phyloP scores from a whole-genome alignment of 2,113 vertebrate genomes.

The Heterocephalus glaber region DNA sequence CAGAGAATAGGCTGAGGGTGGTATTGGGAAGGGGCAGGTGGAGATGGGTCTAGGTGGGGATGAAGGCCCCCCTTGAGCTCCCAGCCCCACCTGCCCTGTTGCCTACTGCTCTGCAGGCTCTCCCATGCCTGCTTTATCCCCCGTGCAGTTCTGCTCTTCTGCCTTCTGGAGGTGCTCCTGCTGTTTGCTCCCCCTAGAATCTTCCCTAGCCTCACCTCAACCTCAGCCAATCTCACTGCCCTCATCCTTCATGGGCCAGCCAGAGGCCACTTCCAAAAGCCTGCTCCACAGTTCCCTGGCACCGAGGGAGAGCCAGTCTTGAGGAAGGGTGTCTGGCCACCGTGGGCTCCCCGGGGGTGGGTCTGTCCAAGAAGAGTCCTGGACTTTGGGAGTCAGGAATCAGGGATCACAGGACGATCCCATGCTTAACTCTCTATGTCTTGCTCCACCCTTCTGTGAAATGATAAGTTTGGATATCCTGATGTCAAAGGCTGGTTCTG shows the following conservation, averaged over 20 bases:
- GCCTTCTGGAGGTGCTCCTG: background rate
- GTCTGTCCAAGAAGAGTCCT: background rate
- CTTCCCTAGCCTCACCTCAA: background rate
- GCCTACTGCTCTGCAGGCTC: fast-evolving
- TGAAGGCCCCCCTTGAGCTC: background rate
- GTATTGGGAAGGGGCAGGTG: background rate
- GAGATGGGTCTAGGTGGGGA: background rate
- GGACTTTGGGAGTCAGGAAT: background rate
- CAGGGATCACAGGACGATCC: background rate
- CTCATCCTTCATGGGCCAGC: background rate
- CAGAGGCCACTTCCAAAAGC: background rate
- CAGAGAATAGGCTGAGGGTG: background rate
- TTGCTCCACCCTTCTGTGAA: background rate
- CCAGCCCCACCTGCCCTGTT: background rate
- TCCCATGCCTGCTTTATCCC: background rate
- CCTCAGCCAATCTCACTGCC: background rate
- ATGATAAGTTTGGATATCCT: background rate
- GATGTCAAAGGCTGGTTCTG: background rate
- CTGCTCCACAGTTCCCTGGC: background rate
- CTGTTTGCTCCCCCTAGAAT: background rate
- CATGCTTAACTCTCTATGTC: background rate
- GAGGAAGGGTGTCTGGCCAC: background rate
- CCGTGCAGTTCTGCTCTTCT: background rate
- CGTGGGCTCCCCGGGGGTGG: background rate
- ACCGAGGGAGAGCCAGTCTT: background rate